Evolutionary conservation across 2,113 vertebrate species (phyloP).

Genomic region (Anser cygnoides): DNA sequence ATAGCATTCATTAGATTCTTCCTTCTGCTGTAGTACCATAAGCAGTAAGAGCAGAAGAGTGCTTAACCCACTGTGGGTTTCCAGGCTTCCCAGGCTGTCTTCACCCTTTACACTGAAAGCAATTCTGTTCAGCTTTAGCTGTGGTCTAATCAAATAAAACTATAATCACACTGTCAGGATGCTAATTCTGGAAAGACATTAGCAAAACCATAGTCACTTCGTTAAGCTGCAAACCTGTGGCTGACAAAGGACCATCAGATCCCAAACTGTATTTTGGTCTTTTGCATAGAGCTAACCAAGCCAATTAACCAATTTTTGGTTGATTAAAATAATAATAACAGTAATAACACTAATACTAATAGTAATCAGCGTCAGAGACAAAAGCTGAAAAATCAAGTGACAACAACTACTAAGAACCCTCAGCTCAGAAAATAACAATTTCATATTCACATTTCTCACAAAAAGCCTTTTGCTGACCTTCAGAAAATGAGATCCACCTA

Average conservation of each 20-base stretch:
- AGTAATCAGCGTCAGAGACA: neutral
- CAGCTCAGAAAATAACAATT: neutral
- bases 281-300: neutral
- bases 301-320: neutral
- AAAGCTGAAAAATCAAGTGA: neutral
- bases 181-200: constrained; percentile 60
- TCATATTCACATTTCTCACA: neutral
- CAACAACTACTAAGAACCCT: neutral
- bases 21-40: neutral
- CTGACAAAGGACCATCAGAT: neutral
- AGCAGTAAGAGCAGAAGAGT: neutral
- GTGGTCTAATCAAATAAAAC: constrained; percentile 65
- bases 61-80: constrained; percentile 28
- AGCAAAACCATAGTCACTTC: constrained; percentile 32
- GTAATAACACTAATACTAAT: neutral
- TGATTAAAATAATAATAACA: neutral
- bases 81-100: neutral
- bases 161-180: constrained; percentile 43
- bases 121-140: neutral
- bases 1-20: constrained; percentile 11
- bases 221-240: constrained; percentile 39
- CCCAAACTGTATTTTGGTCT: constrained; percentile 12
- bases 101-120: neutral
- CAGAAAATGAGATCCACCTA: constrained; percentile 6
- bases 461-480: constrained; percentile 72